Evolutionary conservation across 2,113 vertebrate species (phyloP).

Genomic region (Eidolon helvum): DNA sequence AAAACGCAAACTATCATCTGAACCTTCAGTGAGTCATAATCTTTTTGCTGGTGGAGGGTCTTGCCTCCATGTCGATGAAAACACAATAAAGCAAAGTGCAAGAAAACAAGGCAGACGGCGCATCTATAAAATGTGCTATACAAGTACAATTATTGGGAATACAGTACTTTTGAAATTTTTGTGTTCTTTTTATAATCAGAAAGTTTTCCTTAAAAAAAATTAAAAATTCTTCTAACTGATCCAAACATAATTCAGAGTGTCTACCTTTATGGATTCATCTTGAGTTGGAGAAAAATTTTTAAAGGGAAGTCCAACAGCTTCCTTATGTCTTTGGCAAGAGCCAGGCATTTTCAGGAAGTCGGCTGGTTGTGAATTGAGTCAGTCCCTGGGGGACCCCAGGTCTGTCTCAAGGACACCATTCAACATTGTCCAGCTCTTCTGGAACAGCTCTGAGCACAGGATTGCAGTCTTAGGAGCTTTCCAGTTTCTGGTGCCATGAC

Average conservation of each 20-base stretch:
- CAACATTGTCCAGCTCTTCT: neutral
- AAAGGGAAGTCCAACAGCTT: neutral
- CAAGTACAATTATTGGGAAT: neutral
- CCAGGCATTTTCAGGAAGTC: neutral
- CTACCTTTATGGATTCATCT: neutral
- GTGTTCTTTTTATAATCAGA: neutral
- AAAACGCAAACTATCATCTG: neutral
- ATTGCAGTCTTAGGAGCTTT: neutral
- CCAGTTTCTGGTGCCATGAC: neutral
- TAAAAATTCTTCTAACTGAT: neutral
- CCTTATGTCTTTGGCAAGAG: neutral
- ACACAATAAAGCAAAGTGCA: neutral
- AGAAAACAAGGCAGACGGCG: neutral
- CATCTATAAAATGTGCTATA: neutral
- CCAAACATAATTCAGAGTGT: neutral
- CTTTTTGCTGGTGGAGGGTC: neutral
- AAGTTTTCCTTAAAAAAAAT: constrained; percentile 3
- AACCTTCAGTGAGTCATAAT: neutral
- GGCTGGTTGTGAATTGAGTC: neutral
- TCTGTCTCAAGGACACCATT: neutral
- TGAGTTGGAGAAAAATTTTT: neutral
- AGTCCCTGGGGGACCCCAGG: neutral
- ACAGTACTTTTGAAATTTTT: neutral
- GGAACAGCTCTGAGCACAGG: neutral
- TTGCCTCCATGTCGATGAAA: neutral